Evolutionary conservation across 2,888 invertebrate species (phyloP), one percentile per base, ranked within the genome.

Genomic region (Seira ritae): DNA sequence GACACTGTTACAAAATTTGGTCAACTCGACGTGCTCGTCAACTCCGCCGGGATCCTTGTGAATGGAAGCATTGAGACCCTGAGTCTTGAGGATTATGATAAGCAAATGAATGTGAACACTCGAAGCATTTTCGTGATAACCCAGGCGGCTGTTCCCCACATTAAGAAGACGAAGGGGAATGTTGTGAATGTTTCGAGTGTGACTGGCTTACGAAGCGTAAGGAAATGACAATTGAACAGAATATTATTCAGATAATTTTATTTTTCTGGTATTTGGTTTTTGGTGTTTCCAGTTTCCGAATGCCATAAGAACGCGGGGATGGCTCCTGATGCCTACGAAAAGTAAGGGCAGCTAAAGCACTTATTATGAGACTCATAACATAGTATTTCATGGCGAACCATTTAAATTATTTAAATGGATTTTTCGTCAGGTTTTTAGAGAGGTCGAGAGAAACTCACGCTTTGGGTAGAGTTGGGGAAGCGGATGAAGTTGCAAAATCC

Each of bases 391-490:
- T 6, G 20, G 19, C 15, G 10, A 15, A 23, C 4, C 8, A 20
- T 15, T 10, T 23, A 22, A 23, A 8, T 6, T 8, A 19, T 15
- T 12, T 12, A 15, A 73, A 60, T 23, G 6, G 17, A n/a, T n/a
- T 17, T 76, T 50, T 4, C 70, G 50, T 12, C 1, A 87, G 85
- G 62, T 87, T 89, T 75, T 92, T 98, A 87, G 96, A 96, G 89
- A 94, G 95, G 84, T 93, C 94, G 1, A 96, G 96, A 90, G 94
- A 94, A 69, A 98, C 98, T 0, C 99, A 99, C 92, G 97, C 98
- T 0, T 91, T 99, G 75, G 96, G 98, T 15, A 93, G 98, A 66
- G 94, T 96, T 0, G 98, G 98, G 1, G 92, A 94, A 81, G 94
- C 95, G 0, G 93, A 94, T 8, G 98, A 98, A 92, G 96, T 98